phyloP scores from a whole-genome alignment of 2,797 vertebrate genomes.

The Streptopelia turtur region DNA sequence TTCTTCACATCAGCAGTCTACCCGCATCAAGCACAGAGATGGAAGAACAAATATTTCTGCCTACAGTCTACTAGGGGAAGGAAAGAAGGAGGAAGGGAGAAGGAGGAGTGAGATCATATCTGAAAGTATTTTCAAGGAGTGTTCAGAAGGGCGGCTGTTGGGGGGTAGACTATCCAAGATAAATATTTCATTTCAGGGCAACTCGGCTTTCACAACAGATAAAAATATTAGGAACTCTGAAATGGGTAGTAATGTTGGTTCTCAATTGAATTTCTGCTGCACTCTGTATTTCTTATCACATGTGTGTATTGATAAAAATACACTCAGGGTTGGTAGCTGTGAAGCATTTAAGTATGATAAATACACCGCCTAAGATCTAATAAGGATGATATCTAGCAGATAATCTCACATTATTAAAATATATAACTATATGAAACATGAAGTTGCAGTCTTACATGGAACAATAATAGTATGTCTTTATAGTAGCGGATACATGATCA shows the following conservation, averaged over 20 bases:
- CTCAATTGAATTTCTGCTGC: background rate
- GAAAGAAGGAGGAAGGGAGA: background rate
- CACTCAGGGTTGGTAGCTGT: background rate
- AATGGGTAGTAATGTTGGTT: background rate
- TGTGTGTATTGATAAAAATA: conserved; percentile 43
- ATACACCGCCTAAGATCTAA: conserved; percentile 11
- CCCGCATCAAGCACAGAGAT: background rate
- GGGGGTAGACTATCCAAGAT: conserved; percentile 34
- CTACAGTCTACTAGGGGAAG: background rate
- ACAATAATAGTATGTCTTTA: background rate
- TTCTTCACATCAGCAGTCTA: background rate
- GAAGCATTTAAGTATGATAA: conserved; percentile 37
- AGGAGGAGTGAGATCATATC: conserved; percentile 28
- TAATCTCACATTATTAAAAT: conserved; percentile 28
- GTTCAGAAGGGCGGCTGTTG: background rate
- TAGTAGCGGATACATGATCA: background rate
- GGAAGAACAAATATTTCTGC: conserved; percentile 1
- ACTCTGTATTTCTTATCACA: conserved; percentile 29
- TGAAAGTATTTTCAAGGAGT: conserved; percentile 17
- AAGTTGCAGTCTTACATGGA: background rate
- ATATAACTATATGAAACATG: background rate
- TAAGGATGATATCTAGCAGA: conserved; percentile 8
- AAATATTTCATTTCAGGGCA: conserved; percentile 57
- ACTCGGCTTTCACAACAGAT: conserved; percentile 30
- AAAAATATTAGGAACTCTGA: conserved; percentile 17